Evolutionary conservation across 2,797 vertebrate genomes (phyloP).

Genomic region (Danio albolineatus): DNA sequence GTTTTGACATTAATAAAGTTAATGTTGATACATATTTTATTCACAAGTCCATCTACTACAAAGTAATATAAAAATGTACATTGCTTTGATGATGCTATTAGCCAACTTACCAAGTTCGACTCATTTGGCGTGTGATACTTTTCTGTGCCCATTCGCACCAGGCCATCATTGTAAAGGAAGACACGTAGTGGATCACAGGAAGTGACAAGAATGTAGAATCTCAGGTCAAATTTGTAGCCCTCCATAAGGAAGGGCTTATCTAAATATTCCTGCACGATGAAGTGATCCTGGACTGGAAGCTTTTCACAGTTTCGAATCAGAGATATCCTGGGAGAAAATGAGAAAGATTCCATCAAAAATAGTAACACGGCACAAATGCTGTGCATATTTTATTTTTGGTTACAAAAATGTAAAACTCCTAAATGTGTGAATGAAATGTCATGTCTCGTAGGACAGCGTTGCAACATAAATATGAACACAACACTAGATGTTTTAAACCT

Average conservation of each 20-base stretch:
- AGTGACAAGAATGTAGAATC: constrained; percentile 96
- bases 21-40: too few species aligned
- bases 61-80: not conserved
- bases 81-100: not conserved
- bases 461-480: too few species aligned
- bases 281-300: constrained; percentile 95
- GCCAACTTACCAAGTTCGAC: constrained; percentile 91
- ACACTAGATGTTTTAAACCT: too few species aligned
- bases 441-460: too few species aligned
- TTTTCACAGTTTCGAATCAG: constrained; percentile 97
- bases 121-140: constrained; percentile 95
- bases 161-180: constrained; percentile 96
- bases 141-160: constrained; percentile 98
- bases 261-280: constrained; percentile 98
- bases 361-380: constrained; percentile 58
- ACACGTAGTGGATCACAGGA: constrained; percentile 96
- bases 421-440: constrained; percentile 15
- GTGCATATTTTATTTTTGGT: constrained; percentile 59
- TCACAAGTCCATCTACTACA: not conserved
- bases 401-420: constrained; percentile 46
- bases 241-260: constrained; percentile 99
- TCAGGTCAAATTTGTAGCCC: constrained; percentile 98
- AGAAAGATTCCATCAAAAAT: constrained; percentile 66
- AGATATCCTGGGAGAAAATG: constrained; percentile 88
- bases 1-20: not conserved